Percentiles rank a stretch among this genome's conserved stretches.
phyloP scores from a whole-genome alignment of 92 coral and sea anemone species.

The Isaurus tuberculatus region DNA sequence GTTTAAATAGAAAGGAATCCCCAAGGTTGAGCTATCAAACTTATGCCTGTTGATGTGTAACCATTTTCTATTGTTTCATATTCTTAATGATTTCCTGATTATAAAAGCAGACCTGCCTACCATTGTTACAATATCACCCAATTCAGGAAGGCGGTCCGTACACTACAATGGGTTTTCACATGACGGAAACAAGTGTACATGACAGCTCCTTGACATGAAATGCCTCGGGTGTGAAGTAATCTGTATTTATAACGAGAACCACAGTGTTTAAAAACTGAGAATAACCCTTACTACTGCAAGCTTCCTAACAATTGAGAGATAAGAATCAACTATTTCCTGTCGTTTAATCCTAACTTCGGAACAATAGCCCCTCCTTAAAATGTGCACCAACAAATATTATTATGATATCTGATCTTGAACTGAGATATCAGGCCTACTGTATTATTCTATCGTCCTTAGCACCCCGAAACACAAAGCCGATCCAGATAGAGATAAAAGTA shows the following conservation, averaged over 20 bases:
- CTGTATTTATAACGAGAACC: constrained; percentile 20
- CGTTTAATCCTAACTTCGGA: not conserved
- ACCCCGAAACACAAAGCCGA: not conserved
- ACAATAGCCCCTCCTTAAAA: not conserved
- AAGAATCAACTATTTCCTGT: constrained; percentile 32
- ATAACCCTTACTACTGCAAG: not conserved
- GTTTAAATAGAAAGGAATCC: constrained; percentile 35
- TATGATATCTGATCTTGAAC: not conserved
- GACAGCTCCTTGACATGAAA: constrained; percentile 7
- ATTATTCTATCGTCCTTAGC: not conserved
- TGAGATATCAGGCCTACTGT: not conserved
- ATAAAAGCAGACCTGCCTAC: constrained; percentile 17
- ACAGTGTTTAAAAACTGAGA: constrained; percentile 6
- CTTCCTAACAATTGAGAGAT: constrained; percentile 25
- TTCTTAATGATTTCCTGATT: constrained; percentile 20
- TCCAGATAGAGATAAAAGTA: not conserved
- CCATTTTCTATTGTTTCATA: not conserved
- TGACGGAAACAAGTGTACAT: constrained; percentile 21
- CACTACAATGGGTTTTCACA: not conserved
- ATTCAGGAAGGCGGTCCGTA: not conserved
- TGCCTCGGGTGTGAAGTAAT: constrained; percentile 23
- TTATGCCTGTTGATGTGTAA: constrained; percentile 6
- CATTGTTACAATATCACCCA: constrained; percentile 11
- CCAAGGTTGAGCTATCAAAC: not conserved
- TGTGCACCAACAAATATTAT: not conserved